Evolutionary conservation across 2,888 invertebrate species (phyloP).

Genomic region (Harpagoxenus sublaevis): DNA sequence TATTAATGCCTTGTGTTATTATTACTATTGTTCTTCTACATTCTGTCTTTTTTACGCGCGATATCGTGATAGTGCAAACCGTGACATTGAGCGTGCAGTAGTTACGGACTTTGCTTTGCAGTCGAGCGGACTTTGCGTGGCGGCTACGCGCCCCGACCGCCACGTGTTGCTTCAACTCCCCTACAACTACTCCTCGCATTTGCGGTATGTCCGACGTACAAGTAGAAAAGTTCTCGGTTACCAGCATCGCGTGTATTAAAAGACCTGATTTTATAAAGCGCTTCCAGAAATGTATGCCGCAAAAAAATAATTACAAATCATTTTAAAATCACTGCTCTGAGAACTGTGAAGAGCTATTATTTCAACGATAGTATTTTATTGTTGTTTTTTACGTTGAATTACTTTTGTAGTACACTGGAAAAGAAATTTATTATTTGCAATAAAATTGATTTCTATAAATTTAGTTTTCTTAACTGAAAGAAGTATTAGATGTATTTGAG

Average conservation of each 20-base stretch:
- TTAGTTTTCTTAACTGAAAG: too few relatives aligned
- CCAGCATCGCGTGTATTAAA: constrained; percentile 33
- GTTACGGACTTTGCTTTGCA: constrained; percentile 52
- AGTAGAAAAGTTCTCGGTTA: constrained; percentile 72
- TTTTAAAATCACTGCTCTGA: too few relatives aligned
- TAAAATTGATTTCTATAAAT: too few relatives aligned
- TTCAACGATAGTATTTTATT: neutral
- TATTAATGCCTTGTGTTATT: neutral
- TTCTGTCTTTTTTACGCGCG: too few relatives aligned
- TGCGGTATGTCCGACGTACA: constrained; percentile 47
- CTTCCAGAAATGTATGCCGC: neutral
- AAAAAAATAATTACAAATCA: neutral
- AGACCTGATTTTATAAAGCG: neutral
- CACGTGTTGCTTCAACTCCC: constrained; percentile 75
- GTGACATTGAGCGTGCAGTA: constrained; percentile 67
- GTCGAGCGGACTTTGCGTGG: constrained; percentile 2
- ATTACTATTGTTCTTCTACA: neutral
- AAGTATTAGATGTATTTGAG: too few relatives aligned
- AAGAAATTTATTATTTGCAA: too few relatives aligned
- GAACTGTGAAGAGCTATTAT: neutral
- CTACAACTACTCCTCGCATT: constrained; percentile 58
- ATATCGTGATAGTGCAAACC: constrained; percentile 40
- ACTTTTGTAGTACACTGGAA: neutral
- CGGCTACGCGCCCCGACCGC: constrained; percentile 57
- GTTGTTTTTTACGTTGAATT: neutral